Percentiles rank a stretch among this genome's conserved stretches.
phyloP scores from a whole-genome alignment of 37 sponge, comb jelly and placozoan genomes.

The Agelas oroides region DNA sequence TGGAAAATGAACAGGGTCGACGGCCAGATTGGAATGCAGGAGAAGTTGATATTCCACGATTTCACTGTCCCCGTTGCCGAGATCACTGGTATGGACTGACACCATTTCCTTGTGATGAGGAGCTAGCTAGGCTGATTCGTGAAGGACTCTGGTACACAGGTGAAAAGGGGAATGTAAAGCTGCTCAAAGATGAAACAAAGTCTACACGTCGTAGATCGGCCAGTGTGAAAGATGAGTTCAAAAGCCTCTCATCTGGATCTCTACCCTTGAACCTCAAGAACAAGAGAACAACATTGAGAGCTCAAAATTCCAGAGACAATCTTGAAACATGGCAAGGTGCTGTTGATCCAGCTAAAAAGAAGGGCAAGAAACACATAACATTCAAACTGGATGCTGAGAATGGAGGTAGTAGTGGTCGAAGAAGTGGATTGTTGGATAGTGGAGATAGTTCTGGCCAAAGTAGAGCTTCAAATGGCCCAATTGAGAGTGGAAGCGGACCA shows the following conservation, averaged over 20 bases:
- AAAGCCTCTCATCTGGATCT: not conserved
- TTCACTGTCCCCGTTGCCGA: conserved; percentile 85
- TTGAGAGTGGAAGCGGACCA: not conserved
- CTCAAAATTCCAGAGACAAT: not conserved
- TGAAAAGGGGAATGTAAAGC: not conserved
- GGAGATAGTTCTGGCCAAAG: not conserved
- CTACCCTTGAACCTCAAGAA: not conserved
- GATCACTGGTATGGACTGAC: conserved; percentile 90
- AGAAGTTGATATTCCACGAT: conserved; percentile 69
- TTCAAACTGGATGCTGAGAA: conserved; percentile 54
- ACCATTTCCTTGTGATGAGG: conserved; percentile 79
- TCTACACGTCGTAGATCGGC: not conserved
- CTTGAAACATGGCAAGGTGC: not conserved
- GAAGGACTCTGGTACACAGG: conserved; percentile 76
- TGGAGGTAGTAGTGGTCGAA: not conserved
- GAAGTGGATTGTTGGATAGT: not conserved
- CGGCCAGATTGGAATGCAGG: conserved; percentile 76
- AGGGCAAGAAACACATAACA: conserved; percentile 52
- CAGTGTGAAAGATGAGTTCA: not conserved
- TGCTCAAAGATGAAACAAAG: not conserved
- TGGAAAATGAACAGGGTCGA: not conserved
- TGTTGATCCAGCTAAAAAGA: not conserved
- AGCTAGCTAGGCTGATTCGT: conserved; percentile 66
- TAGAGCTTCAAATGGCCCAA: not conserved
- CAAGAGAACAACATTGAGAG: not conserved